These are phyloP conservation scores for Latrodectus elegans DNA, from an alignment of 2,888 invertebrate species.

Conservation along the genomic window DNA sequence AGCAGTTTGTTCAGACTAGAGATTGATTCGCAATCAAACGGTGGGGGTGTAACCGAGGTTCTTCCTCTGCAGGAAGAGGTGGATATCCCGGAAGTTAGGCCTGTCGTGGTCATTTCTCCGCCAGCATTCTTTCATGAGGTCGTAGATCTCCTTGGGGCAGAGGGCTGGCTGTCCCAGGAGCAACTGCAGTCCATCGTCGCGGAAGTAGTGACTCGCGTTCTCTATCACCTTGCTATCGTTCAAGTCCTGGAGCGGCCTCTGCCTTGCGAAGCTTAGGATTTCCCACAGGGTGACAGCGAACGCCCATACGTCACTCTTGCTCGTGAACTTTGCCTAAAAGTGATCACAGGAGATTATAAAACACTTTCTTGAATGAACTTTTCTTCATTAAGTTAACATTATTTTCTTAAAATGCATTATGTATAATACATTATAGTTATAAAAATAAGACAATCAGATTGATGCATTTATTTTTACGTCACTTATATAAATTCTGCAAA, in stretches of 20 bases:
- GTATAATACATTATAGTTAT: too few relatives aligned
- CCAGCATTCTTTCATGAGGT: slow-evolving; percentile 94
- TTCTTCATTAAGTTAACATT: too few relatives aligned
- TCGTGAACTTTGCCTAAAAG: slow-evolving; percentile 86
- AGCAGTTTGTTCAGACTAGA: too few relatives aligned
- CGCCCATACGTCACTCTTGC: slow-evolving; percentile 92
- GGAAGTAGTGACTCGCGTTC: slow-evolving; percentile 85
- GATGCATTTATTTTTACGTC: too few relatives aligned
- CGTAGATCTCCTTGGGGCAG: slow-evolving; percentile 91
- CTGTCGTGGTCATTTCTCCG: slow-evolving; percentile 86
- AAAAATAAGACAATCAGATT: too few relatives aligned
- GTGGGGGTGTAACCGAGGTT: slow-evolving; percentile 78
- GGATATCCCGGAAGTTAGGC: slow-evolving; percentile 90
- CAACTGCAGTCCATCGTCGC: slow-evolving; percentile 81
- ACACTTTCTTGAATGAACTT: too few relatives aligned
- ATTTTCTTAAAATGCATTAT: too few relatives aligned
- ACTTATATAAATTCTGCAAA: too few relatives aligned
- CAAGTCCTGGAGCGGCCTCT: slow-evolving; percentile 85
- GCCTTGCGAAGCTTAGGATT: slow-evolving; percentile 85
- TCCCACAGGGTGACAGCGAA: slow-evolving; percentile 93
- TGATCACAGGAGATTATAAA: too few relatives aligned
- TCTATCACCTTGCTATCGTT: slow-evolving; percentile 87
- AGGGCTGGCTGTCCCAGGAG: slow-evolving; percentile 82
- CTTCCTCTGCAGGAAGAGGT: slow-evolving; percentile 87
- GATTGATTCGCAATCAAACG: slow-evolving; percentile 30